Conservation (phyloP, 1,140 invertebrate genomes). For the Drosophila sp. region DNA sequence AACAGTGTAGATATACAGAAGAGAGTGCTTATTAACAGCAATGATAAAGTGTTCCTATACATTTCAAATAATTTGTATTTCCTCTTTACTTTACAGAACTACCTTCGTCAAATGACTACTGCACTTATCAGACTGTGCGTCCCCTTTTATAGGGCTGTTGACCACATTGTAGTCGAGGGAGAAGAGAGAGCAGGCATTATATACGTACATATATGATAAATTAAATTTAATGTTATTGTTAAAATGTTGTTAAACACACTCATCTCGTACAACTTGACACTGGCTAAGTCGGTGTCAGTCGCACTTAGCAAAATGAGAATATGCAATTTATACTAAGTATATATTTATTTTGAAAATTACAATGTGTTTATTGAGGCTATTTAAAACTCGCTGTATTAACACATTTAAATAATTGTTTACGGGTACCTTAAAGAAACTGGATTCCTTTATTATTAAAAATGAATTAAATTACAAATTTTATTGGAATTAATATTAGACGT, state of each 20-base stretch:
- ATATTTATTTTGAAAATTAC: neutral
- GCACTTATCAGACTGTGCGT: conserved; percentile 15
- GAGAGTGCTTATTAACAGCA: conserved; percentile 5
- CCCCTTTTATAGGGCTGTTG: conserved; percentile 57
- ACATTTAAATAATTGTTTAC: neutral
- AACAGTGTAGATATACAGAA: neutral
- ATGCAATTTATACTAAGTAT: neutral
- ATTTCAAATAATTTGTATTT: neutral
- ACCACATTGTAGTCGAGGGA: neutral
- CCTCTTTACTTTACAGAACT: neutral
- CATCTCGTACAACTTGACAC: conserved; percentile 12
- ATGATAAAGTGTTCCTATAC: conserved; percentile 10
- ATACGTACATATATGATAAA: conserved; percentile 35
- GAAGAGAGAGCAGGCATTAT: conserved; percentile 29
- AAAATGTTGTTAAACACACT: conserved; percentile 25
- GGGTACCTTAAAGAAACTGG: neutral
- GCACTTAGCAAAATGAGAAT: conserved; percentile 12
- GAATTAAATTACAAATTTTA: conserved; percentile 11
- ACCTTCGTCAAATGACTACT: conserved; percentile 42
- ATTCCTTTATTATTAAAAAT: neutral
- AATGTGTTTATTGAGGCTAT: neutral
- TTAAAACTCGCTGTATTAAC: conserved; percentile 12
- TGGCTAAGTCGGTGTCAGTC: conserved; percentile 8
- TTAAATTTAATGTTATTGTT: conserved; percentile 44
- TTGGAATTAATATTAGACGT: neutral